Base-by-base conservation (phyloP, 2,888 invertebrate genomes). In the Macaria liturata region DNA sequence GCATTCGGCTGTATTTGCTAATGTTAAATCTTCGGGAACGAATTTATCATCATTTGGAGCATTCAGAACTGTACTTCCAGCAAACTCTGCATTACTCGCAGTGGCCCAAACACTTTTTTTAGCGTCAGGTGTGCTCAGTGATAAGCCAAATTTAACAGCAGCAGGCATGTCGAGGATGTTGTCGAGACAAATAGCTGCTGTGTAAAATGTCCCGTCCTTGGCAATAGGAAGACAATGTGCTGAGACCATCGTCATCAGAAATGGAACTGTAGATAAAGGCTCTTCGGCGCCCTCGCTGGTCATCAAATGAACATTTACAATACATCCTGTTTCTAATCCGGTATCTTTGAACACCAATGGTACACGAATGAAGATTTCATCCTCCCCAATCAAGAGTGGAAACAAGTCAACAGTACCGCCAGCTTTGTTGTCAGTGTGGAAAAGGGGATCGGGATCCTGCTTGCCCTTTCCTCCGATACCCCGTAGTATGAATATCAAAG, bases 331-430 rank as follows among this genome's bases (percentile, higher is more conserved):
- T 9, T 47, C 52, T 54, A 74, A 61, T n/a, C 86, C 89, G 4
- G 84, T 80, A 4, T 45, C 54, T 9, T 83, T 67, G 20, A 66
- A 65, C 37, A 81, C 51, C 54, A 91, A 66, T 9, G 74, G 74
- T 3, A 84, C 67, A 48, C 68, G 75, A 4, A 74, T 43, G 48
- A 67, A 70, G 46, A 90, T 63, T 57, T 78, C 70, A 63, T 83
- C 71, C 66, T 88, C 84, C 20, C 91, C 90, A 42, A 88, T 64
- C 30, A 87, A 54, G 32, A 91, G 69, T 32, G 91, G 89, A 61
- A 84, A 76, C 51, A 91, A 74, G 68, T 91, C 91, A 7, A 88
- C 70, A 20, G 78, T 81, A 3, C 80, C 88, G 30, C 90, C 90
- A 44, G 84, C 86, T 39, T 77, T 76, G 70, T 90, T 91, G 32